Base-by-base conservation (phyloP, 2,797 vertebrate species). In the Myiotriccus ornatus region DNA sequence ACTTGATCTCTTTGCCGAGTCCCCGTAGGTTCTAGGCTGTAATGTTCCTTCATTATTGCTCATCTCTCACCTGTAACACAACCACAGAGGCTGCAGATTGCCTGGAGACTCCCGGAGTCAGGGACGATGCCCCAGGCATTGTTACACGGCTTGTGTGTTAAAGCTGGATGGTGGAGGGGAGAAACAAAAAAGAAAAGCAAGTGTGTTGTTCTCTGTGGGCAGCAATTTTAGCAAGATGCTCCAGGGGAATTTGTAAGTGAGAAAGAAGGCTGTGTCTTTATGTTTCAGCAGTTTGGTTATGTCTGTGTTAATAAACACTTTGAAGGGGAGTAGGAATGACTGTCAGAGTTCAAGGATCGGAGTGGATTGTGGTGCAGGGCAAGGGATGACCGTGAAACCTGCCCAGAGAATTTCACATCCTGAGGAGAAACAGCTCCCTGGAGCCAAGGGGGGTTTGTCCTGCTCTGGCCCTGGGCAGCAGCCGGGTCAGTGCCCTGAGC, bases 11-110 rank as follows among this genome's bases (percentile, higher is more conserved):
- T 56, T 70, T 1, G 17, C 71, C 73, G 73, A 87, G 47, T 88
- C 71, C 89, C 92, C 41, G 6, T 19, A 55, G 89, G 44, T 92
- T 82, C 37, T 70, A 23, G 1, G 9, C 56, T 52, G 59, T 27
- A 74, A 67, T 23, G 41, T 59, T 79, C 53, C 55, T 92, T 92
- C 83, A 21, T 84, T 65, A 49, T 80, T 80, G 71, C 68, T 92
- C 70, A 19, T 91, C 68, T 92, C 87, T 80, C 69, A 77, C 78
- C 49, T 89, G 82, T 56, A 94, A 70, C 53, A 56, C 59, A 69
- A 20, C 39, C 56, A 23, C 22, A 49, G 92, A 84, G 71, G 49
- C 59, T 90, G 67, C 67, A 80, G 63, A 74, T 89, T 91, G 84
- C 68, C 89, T 67, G 75, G 81, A 70, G 84, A 80, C 67, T 73